A percentile compares a stretch with the other conserved stretches of the same genome.
Evolutionary conservation across 2,797 vertebrate genomes (phyloP).

Genomic region (Leucoraja ocellata): DNA sequence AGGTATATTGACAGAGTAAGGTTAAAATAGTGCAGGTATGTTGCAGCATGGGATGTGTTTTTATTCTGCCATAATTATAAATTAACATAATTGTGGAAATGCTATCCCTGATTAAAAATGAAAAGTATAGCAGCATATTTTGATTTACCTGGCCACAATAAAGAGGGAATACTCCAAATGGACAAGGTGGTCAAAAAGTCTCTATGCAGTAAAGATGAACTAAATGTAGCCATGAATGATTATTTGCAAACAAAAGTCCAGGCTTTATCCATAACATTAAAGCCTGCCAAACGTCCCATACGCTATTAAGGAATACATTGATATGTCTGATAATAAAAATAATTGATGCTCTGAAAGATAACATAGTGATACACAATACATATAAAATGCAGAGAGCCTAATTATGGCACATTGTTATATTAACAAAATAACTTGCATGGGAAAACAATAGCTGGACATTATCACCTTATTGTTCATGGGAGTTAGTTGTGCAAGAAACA

Average conservation of each 20-base stretch:
- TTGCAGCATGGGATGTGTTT: not conserved
- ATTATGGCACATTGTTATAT: not conserved
- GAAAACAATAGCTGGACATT: not conserved
- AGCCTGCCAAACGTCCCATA: not conserved
- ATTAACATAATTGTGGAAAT: not conserved
- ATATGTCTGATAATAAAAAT: not conserved
- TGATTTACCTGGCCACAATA: not conserved
- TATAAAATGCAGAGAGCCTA: no score
- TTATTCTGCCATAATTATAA: not conserved
- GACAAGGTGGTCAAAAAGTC: not conserved
- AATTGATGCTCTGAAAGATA: not conserved
- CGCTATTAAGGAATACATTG: not conserved
- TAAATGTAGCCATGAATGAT: not conserved
- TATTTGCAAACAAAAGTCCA: not conserved
- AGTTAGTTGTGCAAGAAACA: no score
- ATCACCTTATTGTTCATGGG: no score
- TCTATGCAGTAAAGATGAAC: not conserved
- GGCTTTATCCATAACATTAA: not conserved
- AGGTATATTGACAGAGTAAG: not conserved
- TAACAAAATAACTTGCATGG: not conserved
- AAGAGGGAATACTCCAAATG: not conserved
- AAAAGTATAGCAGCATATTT: not conserved
- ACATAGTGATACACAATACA: no score
- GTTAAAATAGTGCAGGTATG: not conserved
- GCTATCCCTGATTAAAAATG: not conserved